A percentile compares a stretch with the other conserved stretches of the same genome.
Conservation (phyloP, 2,888 invertebrate species). For the Entomobrya multifasciata region DNA sequence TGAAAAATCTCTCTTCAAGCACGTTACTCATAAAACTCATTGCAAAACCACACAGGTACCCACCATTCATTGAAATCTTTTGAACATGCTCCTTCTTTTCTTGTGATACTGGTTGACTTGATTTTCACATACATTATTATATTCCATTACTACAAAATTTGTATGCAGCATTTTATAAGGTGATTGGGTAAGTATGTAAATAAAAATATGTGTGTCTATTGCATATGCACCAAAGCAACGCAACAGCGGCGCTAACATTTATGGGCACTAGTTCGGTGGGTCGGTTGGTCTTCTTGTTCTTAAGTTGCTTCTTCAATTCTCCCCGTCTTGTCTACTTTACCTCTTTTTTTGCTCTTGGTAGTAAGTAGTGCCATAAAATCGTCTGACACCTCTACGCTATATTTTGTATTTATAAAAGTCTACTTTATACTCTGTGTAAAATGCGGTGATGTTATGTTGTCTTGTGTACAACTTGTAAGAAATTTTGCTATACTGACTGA, state of each 20-base stretch:
- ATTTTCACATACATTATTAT: background rate
- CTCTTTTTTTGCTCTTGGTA: conserved; percentile 6
- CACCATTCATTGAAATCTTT: no score
- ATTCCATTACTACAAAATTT: no score
- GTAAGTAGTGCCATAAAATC: background rate
- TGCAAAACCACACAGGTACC: no score
- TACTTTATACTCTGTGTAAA: background rate
- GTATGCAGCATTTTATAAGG: no score
- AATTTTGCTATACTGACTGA: no score
- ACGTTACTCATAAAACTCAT: no score
- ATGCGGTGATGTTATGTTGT: no score
- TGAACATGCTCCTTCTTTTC: background rate
- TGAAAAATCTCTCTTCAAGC: no score
- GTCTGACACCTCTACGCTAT: no score
- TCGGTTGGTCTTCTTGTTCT: conserved; percentile 28
- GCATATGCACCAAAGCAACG: background rate
- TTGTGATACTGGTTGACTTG: background rate
- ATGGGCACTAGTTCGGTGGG: conserved; percentile 56
- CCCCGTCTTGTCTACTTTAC: conserved; percentile 42
- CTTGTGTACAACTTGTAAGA: no score
- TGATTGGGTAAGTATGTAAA: conserved; percentile 23
- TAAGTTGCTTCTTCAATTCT: background rate
- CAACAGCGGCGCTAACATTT: background rate
- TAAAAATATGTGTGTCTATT: background rate
- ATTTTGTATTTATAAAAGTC: no score